A percentile compares a stretch with the other conserved stretches of the same genome.
Conservation (phyloP, 1,140 invertebrate genomes). For the Schlechtendalia chinensis region DNA sequence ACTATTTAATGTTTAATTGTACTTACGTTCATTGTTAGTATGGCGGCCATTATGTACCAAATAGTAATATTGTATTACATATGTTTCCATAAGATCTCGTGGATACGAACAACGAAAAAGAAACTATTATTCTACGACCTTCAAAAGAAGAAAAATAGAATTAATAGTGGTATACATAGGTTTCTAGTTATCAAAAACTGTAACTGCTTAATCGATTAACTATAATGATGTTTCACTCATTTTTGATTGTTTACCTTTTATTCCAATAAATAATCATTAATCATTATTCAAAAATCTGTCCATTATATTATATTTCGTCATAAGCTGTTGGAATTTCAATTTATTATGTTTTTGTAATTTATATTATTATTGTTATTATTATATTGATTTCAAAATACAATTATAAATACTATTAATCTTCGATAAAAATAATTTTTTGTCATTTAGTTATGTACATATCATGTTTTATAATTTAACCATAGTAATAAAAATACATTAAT, state of each 20-base stretch:
- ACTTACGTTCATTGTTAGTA: background rate
- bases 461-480: background rate
- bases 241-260: background rate
- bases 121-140: conserved; percentile 21
- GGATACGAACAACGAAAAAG: background rate
- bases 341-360: background rate
- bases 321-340: background rate
- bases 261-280: background rate
- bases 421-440: no score
- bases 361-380: no score
- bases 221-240: background rate
- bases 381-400: no score
- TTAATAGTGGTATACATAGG: background rate
- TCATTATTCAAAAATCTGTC: background rate
- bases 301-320: background rate
- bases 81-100: background rate
- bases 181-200: conserved; percentile 1
- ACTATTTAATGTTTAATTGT: no score
- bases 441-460: no score
- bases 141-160: background rate
- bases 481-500: background rate
- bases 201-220: background rate
- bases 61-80: background rate
- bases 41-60: background rate
- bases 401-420: no score